Conservation (phyloP, 1,140 invertebrate genomes). For the Melitaea cinxia region DNA sequence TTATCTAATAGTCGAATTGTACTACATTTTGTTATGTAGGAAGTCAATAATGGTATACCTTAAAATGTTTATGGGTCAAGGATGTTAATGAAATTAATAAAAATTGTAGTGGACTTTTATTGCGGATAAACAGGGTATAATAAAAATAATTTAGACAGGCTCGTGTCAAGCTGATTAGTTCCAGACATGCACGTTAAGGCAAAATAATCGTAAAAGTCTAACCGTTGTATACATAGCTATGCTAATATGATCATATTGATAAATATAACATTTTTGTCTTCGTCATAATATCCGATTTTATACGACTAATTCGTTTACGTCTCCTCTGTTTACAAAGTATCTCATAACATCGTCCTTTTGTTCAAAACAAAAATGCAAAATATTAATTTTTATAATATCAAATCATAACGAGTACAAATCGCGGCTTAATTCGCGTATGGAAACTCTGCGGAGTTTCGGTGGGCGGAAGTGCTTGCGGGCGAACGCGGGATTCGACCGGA, state of each 20-base stretch:
- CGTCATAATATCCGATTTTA: too few species aligned
- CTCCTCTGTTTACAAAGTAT: neutral
- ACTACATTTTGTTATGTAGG: conserved; percentile 17
- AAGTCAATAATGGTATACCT: conserved; percentile 14
- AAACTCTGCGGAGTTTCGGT: conserved; percentile 50
- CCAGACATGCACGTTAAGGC: too few species aligned
- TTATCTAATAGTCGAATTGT: conserved; percentile 17
- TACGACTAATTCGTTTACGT: neutral
- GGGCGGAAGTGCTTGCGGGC: conserved; percentile 68
- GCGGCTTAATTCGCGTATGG: conserved; percentile 25
- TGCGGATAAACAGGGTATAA: too few species aligned
- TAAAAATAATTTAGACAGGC: too few species aligned
- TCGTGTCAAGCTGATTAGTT: too few species aligned
- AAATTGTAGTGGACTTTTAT: neutral
- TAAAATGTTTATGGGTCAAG: conserved; percentile 19
- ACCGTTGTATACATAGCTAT: too few species aligned
- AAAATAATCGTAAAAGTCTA: too few species aligned
- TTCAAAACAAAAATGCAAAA: neutral
- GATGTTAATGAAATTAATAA: neutral
- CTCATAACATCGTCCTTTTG: neutral
- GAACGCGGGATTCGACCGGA: conserved; percentile 73
- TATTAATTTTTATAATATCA: conserved; percentile 24
- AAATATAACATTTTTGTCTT: too few species aligned
- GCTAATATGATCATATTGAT: too few species aligned
- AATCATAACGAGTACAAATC: conserved; percentile 24